Evolutionary conservation across 2,888 invertebrate genomes (phyloP).

Genomic region (Pyrocoelia pectoralis): DNA sequence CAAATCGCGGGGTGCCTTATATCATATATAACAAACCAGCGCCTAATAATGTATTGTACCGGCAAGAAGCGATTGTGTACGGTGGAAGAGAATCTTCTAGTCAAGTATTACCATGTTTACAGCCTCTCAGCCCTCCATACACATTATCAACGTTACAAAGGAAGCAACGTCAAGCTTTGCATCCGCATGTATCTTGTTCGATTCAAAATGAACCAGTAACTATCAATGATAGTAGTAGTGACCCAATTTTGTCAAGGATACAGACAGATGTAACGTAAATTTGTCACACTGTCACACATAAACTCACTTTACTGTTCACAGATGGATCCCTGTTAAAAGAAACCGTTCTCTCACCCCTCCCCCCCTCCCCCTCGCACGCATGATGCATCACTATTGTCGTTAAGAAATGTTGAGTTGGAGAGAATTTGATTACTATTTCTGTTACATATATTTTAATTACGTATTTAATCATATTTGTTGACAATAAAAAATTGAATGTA

Average conservation of each 20-base stretch:
- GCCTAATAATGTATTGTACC: constrained; percentile 55
- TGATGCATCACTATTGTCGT: too few species aligned
- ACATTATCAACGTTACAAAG: constrained; percentile 57
- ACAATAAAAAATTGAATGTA: constrained; percentile 33
- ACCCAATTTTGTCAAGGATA: background rate
- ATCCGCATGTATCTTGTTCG: constrained; percentile 54
- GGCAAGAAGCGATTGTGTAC: constrained; percentile 63
- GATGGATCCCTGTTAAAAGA: constrained; percentile 20
- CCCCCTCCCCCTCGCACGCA: too few species aligned
- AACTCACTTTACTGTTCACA: constrained; percentile 9
- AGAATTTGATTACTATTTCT: background rate
- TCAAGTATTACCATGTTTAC: constrained; percentile 48
- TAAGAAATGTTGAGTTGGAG: background rate
- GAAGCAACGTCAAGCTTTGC: constrained; percentile 56
- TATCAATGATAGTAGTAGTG: background rate
- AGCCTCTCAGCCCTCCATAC: constrained; percentile 57
- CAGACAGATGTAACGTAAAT: background rate
- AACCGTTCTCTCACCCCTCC: background rate
- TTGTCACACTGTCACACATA: background rate
- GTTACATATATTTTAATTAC: constrained; percentile 10
- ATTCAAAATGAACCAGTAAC: constrained; percentile 42
- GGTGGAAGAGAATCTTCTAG: constrained; percentile 63
- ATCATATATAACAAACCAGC: constrained; percentile 59
- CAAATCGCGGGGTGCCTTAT: constrained; percentile 56
- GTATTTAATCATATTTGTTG: constrained; percentile 30